phyloP scores from a whole-genome alignment of 2,797 vertebrate species.

The Hydrolagus colliei region DNA sequence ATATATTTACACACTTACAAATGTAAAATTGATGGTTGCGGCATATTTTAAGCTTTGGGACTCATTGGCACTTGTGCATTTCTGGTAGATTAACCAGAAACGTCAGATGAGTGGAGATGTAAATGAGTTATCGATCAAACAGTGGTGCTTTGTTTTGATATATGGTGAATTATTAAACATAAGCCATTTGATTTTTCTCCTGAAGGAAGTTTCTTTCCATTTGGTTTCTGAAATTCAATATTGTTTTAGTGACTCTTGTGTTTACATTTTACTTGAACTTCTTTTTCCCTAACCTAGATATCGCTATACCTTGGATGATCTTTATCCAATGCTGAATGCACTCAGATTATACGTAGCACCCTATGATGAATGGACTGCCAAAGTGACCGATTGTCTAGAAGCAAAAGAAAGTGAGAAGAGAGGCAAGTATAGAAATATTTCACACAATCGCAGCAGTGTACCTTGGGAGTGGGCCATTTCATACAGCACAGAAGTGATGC shows the following conservation, averaged over 20 bases:
- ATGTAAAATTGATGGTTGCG: not conserved
- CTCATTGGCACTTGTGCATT: not conserved
- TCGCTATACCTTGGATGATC: slow-evolving; percentile 76
- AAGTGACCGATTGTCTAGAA: slow-evolving; percentile 75
- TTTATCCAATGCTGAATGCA: slow-evolving; percentile 72
- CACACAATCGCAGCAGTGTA: too few relatives aligned
- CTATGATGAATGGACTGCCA: slow-evolving; percentile 77
- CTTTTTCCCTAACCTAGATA: slow-evolving; percentile 56
- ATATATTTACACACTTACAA: not conserved
- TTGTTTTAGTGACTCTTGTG: not conserved
- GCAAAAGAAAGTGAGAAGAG: slow-evolving; percentile 74
- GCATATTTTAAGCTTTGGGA: not conserved
- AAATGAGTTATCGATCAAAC: too few relatives aligned
- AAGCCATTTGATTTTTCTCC: too few relatives aligned
- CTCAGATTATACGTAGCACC: slow-evolving; percentile 77
- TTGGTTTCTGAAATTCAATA: not conserved
- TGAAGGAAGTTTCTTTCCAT: not conserved
- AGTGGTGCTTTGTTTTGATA: too few relatives aligned
- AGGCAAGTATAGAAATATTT: slow-evolving; percentile 54
- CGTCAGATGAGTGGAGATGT: not conserved
- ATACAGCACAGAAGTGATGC: too few relatives aligned
- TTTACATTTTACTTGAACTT: not conserved
- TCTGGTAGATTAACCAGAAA: not conserved
- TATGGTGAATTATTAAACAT: too few relatives aligned
- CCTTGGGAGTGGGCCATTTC: too few relatives aligned